A percentile compares a stretch with the other conserved stretches of the same genome.
phyloP scores from a whole-genome alignment of 2,113 vertebrate species.

The Percina caprodes region DNA sequence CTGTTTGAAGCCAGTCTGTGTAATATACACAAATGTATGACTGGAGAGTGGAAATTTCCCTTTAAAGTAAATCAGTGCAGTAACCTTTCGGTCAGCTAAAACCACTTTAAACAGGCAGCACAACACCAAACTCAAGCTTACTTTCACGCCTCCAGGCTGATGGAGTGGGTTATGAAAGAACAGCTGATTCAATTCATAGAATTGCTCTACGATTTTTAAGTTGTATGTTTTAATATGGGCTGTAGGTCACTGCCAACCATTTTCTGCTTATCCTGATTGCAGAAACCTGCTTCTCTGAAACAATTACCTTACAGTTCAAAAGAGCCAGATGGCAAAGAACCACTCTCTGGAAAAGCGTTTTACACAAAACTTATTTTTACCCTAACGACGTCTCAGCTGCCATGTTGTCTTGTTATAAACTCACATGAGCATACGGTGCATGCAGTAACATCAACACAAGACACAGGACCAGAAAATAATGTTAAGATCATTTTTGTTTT shows the following conservation, averaged over 20 bases:
- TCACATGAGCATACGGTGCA: conserved; percentile 16
- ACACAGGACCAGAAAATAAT: conserved; percentile 20
- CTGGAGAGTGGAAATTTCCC: neutral
- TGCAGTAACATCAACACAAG: conserved; percentile 17
- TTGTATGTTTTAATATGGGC: neutral
- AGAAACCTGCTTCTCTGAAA: conserved; percentile 29
- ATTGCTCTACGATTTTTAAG: neutral
- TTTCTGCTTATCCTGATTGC: conserved; percentile 25
- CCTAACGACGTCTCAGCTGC: conserved; percentile 26
- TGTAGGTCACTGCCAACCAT: conserved; percentile 4
- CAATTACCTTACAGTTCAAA: conserved; percentile 28
- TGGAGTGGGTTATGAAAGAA: neutral
- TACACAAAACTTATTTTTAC: conserved; percentile 10
- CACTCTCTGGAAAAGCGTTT: conserved; percentile 1
- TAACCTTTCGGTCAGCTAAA: neutral
- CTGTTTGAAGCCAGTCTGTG: neutral
- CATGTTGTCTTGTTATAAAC: conserved; percentile 22
- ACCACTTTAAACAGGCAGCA: neutral
- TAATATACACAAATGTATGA: neutral
- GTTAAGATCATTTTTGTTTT: too few relatives aligned
- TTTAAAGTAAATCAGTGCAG: neutral
- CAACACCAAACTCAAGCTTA: neutral
- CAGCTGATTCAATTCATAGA: neutral
- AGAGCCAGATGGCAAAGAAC: conserved; percentile 55
- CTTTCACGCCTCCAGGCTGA: neutral